phyloP scores from a whole-genome alignment of 2,113 vertebrate genomes.

The Thinocorus orbignyianus region DNA sequence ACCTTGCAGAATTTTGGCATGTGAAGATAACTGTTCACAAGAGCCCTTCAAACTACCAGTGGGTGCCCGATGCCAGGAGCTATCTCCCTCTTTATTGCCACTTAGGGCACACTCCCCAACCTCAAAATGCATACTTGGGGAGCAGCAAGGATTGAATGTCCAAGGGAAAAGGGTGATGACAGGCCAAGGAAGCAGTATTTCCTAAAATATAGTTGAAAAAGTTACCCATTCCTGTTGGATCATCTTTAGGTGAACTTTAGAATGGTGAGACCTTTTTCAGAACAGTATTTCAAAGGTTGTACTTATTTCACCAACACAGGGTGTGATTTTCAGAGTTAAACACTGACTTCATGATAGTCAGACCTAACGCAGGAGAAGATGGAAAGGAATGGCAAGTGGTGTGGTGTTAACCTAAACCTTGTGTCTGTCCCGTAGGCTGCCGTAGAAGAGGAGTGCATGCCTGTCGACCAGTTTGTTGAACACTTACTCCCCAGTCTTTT shows the following conservation, averaged over 20 bases:
- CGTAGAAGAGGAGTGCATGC: constrained; percentile 85
- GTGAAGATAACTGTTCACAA: background rate
- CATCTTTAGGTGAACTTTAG: background rate
- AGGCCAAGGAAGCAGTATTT: background rate
- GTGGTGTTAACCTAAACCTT: background rate
- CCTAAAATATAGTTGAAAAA: background rate
- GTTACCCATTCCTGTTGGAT: background rate
- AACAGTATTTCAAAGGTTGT: background rate
- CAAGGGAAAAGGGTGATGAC: background rate
- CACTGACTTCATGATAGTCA: background rate
- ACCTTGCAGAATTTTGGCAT: background rate
- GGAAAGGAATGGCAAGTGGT: background rate
- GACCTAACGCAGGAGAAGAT: background rate
- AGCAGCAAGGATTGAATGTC: background rate
- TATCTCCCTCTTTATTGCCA: background rate
- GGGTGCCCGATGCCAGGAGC: background rate
- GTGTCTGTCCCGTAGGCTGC: constrained; percentile 69
- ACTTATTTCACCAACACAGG: background rate
- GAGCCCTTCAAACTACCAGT: background rate
- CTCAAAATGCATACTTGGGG: background rate
- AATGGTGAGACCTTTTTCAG: background rate
- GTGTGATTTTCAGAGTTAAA: background rate
- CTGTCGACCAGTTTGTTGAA: constrained; percentile 85
- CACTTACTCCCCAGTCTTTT: constrained; percentile 86
- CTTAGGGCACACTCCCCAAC: background rate